A percentile compares a stretch with the other conserved stretches of the same genome.
These are phyloP conservation scores for Cryptocephalus moraei DNA, from an alignment of 2,888 invertebrate species.

Conservation along the genomic window DNA sequence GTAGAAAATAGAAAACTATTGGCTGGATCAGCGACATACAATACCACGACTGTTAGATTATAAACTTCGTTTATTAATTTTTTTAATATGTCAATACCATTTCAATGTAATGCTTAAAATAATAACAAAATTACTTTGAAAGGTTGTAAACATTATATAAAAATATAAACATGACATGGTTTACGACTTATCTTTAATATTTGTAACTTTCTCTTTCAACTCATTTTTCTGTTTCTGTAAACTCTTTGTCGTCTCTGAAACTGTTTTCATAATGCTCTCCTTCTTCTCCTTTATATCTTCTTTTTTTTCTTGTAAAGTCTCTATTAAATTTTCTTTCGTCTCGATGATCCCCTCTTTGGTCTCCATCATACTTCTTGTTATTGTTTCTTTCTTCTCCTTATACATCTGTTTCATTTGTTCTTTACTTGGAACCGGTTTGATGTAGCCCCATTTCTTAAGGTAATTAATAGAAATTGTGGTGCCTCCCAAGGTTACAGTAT, in stretches of 20 bases:
- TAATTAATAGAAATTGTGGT: conserved; percentile 79
- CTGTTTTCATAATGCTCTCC: conserved; percentile 44
- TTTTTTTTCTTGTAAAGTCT: conserved; percentile 22
- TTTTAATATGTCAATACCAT: too few species aligned
- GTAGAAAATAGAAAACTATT: too few species aligned
- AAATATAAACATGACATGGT: not conserved
- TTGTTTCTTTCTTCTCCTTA: conserved; percentile 48
- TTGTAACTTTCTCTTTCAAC: conserved; percentile 1
- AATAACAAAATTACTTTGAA: too few species aligned
- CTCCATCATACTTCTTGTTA: conserved; percentile 51
- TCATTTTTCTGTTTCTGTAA: conserved; percentile 7
- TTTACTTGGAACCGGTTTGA: conserved; percentile 67
- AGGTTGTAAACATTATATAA: too few species aligned
- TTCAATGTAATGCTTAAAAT: too few species aligned
- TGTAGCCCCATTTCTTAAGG: conserved; percentile 68
- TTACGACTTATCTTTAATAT: not conserved
- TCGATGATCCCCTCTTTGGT: conserved; percentile 33
- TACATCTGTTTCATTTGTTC: conserved; percentile 54
- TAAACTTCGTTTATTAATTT: too few species aligned
- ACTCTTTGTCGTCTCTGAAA: conserved; percentile 11
- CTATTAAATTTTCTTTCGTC: conserved; percentile 20
- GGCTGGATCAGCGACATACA: too few species aligned
- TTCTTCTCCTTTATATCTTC: conserved; percentile 40
- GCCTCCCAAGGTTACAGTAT: conserved; percentile 85
- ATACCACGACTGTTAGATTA: too few species aligned